Base-by-base conservation (phyloP, 2,113 vertebrate species). In the Lepisosteus osseus region DNA sequence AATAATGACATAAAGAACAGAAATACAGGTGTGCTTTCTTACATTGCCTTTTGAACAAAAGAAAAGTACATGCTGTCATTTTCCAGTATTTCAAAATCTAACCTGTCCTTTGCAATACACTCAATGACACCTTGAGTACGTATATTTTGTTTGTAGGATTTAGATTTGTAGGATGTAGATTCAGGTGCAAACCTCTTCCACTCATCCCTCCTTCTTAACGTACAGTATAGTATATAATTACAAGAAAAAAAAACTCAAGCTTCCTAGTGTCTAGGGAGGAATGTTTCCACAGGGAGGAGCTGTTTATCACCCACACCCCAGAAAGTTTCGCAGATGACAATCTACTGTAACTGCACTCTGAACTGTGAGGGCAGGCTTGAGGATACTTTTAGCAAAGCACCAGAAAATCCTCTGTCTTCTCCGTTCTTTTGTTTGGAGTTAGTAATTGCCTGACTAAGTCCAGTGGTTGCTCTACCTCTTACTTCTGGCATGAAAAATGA, bases 291-390 rank as follows among this genome's bases (percentile, higher is more conserved):
- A 43, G 45, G 70, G 45, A 42, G 43, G 69, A 7, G 59, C n/a
- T 11, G 44, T 14, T 17, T 42, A 17, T 4, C 7, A 7, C 8
- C 14, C 40, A 51, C 66, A n/a, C 29, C 14, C 72, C 54, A 6
- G 40, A 64, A 57, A 43, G 40, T 51, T 4, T 44, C 15, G 51
- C 13, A 47, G 67, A 13, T 45, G 55, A 41, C 67, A 69, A 74
- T 74, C 72, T 69, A 17, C 15, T 17, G 15, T 17, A n/a, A 7
- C 47, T 63, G 72, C 17, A 47, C 51, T 47, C 14, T 56, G 51
- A 69, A 29, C 59, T 69, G 72, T 69, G 67, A 74, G 64, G 61
- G 14, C 29, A 40, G 13, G 57, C n/a, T 45, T 8, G 40, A 11
- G 14, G 42, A 51, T 56, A 59, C 57, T 29, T 61, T 62, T 17